These are phyloP conservation scores for Sebastes kiyomatsui DNA, from an alignment of 2,797 vertebrate genomes.

Conservation along the genomic window DNA sequence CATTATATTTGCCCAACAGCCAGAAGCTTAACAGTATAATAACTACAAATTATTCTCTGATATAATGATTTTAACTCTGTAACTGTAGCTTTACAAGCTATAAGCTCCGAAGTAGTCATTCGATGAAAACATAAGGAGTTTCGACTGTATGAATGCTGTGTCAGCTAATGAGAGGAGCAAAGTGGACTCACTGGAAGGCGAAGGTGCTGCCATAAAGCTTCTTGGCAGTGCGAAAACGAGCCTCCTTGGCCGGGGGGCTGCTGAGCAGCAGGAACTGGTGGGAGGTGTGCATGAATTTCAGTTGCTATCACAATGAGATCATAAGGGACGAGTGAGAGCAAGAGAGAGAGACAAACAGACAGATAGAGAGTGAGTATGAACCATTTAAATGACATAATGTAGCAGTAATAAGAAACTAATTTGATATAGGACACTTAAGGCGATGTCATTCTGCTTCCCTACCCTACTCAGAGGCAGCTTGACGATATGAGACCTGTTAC, in stretches of 20 bases:
- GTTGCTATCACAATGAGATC: conserved; percentile 86
- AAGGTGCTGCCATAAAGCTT: conserved; percentile 99
- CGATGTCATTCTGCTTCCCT: conserved; percentile 48
- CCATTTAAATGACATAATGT: conserved; percentile 14
- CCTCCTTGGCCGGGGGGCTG: conserved; percentile 98
- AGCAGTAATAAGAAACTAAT: conserved; percentile 3
- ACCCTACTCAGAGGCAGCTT: conserved; percentile 99
- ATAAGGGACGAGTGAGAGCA: conserved; percentile 27
- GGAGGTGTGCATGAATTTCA: conserved; percentile 99
- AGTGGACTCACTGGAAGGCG: conserved; percentile 95
- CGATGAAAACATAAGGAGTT: neutral
- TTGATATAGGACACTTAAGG: conserved; percentile 3
- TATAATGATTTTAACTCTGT: neutral
- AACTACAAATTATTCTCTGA: neutral
- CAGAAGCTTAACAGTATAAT: conserved; percentile 4
- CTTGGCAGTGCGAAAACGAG: conserved; percentile 98
- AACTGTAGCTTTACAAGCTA: neutral
- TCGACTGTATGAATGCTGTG: neutral
- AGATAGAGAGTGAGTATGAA: conserved; percentile 27
- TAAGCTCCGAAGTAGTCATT: neutral
- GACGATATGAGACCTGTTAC: conserved; percentile 99
- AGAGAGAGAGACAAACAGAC: conserved; percentile 24
- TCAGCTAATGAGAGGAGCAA: neutral
- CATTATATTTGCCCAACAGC: conserved; percentile 12
- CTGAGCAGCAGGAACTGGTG: conserved; percentile 99